phyloP scores from a whole-genome alignment of 2,888 invertebrate genomes.

The Napeogenes inachia region DNA sequence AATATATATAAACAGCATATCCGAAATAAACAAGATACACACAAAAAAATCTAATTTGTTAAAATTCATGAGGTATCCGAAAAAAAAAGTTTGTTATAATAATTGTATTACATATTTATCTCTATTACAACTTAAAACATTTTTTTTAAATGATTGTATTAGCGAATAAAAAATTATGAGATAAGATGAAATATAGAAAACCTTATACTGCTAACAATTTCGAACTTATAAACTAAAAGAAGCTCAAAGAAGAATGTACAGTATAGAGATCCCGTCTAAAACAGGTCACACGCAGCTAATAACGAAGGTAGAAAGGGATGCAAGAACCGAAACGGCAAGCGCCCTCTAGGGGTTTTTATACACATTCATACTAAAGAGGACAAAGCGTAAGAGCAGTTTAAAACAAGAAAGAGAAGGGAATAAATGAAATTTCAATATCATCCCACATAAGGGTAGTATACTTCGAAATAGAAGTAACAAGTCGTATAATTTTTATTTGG shows the following conservation, averaged over 20 bases:
- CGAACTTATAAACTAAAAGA: background rate
- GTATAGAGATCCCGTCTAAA: background rate
- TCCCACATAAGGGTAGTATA: background rate
- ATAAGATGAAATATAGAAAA: background rate
- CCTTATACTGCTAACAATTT: background rate
- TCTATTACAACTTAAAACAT: background rate
- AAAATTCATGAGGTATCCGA: background rate
- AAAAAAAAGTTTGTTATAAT: background rate
- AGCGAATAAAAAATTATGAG: background rate
- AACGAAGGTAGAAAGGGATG: conserved; percentile 28
- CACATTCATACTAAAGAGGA: conserved; percentile 20
- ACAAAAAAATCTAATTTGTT: background rate
- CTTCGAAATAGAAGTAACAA: background rate
- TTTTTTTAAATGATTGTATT: background rate
- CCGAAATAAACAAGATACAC: background rate
- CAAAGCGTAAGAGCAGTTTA: conserved; percentile 26
- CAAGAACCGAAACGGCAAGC: conserved; percentile 29
- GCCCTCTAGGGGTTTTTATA: conserved; percentile 31
- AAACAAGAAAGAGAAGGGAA: background rate
- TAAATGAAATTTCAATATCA: background rate
- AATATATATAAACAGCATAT: conserved; percentile 2
- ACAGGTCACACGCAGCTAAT: conserved; percentile 27
- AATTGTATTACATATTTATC: background rate
- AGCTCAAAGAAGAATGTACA: background rate
- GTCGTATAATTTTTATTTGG: background rate